A percentile compares a stretch with the other conserved stretches of the same genome.
Conservation (phyloP, 2,888 invertebrate genomes). For the Lamellibrachia columna region DNA sequence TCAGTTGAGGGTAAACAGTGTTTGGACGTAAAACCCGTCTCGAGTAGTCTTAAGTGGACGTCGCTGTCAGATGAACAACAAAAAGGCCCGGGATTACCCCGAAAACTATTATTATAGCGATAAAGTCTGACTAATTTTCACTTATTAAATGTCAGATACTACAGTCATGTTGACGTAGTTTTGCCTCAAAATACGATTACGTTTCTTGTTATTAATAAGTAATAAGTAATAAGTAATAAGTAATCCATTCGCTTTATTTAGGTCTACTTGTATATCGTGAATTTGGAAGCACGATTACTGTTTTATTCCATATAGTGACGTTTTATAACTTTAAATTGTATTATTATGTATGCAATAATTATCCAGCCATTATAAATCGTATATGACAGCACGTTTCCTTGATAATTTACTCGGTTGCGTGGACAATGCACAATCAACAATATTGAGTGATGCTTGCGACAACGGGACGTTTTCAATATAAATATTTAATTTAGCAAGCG, state of each 20-base stretch:
- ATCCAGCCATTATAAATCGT: too few species aligned
- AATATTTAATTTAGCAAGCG: neutral
- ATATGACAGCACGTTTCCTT: too few species aligned
- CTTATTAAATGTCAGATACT: neutral
- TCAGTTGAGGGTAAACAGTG: neutral
- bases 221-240: neutral
- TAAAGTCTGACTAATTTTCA: neutral
- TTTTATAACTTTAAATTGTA: too few species aligned
- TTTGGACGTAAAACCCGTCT: neutral
- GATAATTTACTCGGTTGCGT: too few species aligned
- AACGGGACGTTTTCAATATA: too few species aligned
- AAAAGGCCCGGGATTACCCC: neutral
- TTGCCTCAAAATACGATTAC: neutral
- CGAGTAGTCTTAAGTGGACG: neutral
- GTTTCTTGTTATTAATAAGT: neutral
- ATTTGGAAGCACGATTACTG: too few species aligned
- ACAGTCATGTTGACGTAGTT: neutral
- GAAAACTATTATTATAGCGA: neutral
- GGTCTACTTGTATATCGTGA: neutral
- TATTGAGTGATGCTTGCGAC: too few species aligned
- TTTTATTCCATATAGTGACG: too few species aligned
- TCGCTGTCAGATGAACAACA: neutral
- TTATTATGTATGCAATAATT: too few species aligned
- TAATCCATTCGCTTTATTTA: neutral
- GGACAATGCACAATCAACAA: too few species aligned